Evolutionary conservation across 2,888 invertebrate genomes (phyloP), one percentile per base, ranked within the genome.

Genomic region (Leptinotarsa peninsularis): DNA sequence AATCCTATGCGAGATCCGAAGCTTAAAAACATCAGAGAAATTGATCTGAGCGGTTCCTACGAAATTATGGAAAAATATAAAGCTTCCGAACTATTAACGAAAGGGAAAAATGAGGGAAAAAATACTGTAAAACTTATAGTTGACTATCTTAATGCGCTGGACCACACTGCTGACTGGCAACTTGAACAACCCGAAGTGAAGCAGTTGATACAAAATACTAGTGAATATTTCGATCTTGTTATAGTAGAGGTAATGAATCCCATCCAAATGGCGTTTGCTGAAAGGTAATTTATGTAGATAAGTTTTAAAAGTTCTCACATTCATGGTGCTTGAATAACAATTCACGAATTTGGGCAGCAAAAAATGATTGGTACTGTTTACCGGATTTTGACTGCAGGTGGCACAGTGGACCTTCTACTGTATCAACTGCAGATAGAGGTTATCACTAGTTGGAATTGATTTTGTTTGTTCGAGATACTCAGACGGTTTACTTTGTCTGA

Each of bases 161-260:
- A 70, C 14, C 68, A 76, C 5, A 72, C 82, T 4, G 73, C 76
- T 4, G 80, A 81, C 17, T 74, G 68, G 66, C 82, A 83, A 74
- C 63, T 83, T n/a, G 66, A 74, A 10, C 78, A 81, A 66, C 80
- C 82, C 0, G 79, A 82, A 67, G 84, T 86, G 5, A 79, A 82
- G 70, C 18, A 69, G 23, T 67, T 86, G n/a, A 83, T 86, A 17
- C 72, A 82, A 10, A 81, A 85, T 75, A 52, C 70, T 49, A 89
- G 88, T 49, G 85, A 90, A 68, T 72, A 83, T 27, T 86, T 85
- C 72, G 86, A 86, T 76, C 68, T 86, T 18, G 74, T 86, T 3
- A 83, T 86, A 71, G 74, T 82, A 13, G 86, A 86, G 75, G 74
- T 80, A 49, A 74, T 81, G 52, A 78, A 77, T 66, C 83, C 84